Conservation (phyloP, 2,888 invertebrate genomes). For the Heliconius sara region DNA sequence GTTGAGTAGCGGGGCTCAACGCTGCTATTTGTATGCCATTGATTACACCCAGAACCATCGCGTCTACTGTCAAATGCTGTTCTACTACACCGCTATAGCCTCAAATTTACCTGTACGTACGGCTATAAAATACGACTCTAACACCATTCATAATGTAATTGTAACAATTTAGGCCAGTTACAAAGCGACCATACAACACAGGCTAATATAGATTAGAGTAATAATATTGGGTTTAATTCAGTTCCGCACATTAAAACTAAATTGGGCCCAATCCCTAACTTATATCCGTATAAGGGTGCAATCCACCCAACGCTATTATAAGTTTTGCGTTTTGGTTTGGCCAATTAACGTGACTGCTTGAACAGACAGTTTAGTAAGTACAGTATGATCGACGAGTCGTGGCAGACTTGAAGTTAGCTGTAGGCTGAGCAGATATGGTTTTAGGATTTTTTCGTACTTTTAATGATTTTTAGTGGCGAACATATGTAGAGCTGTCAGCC, state of each 20-base stretch:
- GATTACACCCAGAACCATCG: too few species aligned
- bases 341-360: conserved; percentile 50
- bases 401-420: background rate
- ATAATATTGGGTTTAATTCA: conserved; percentile 27
- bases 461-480: too few species aligned
- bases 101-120: background rate
- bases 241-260: conserved; percentile 30
- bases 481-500: too few species aligned
- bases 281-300: conserved; percentile 27
- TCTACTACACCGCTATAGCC: too few species aligned
- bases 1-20: too few species aligned
- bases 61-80: too few species aligned
- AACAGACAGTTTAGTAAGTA: conserved; percentile 6
- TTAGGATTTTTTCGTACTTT: background rate
- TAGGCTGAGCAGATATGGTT: background rate
- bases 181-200: background rate
- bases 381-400: background rate
- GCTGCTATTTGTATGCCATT: too few species aligned
- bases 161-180: background rate
- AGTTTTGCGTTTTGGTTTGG: conserved; percentile 47
- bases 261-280: conserved; percentile 35
- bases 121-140: background rate
- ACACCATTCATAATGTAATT: background rate
- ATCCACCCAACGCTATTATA: conserved; percentile 34
- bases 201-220: background rate